These are phyloP conservation scores for Setophaga petechia DNA, from an alignment of 2,113 vertebrate species.

Conservation along the genomic window DNA sequence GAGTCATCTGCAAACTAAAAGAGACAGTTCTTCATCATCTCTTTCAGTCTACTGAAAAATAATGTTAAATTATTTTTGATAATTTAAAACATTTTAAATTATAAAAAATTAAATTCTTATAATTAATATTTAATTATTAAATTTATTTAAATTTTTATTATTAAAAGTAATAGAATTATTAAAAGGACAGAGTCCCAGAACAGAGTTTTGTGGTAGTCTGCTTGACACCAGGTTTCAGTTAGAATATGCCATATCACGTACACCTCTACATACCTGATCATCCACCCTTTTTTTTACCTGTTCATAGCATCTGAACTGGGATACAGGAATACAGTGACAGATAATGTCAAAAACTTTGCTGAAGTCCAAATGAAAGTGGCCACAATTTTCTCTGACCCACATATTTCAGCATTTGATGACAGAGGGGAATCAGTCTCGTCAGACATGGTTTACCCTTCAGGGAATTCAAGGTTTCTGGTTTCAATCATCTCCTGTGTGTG, in stretches of 20 bases:
- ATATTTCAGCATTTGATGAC: background rate
- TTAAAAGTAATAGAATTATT: background rate
- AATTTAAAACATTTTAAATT: background rate
- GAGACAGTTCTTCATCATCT: background rate
- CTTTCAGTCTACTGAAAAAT: background rate
- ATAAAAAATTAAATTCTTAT: too few relatives aligned
- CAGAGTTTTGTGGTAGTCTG: background rate
- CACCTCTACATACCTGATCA: background rate
- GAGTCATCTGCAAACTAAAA: background rate
- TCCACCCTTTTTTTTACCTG: background rate
- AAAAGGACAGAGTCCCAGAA: background rate
- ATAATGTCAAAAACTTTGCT: background rate
- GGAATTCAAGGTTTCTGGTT: background rate
- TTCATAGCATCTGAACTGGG: background rate
- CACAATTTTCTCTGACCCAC: background rate
- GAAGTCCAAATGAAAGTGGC: background rate
- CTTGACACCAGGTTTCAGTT: background rate
- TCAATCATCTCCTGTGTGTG: rapidly evolving
- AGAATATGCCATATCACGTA: background rate
- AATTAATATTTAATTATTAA: background rate
- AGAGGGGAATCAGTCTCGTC: background rate
- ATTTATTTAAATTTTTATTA: background rate
- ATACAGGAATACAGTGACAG: background rate
- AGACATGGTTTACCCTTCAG: background rate
- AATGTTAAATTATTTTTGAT: background rate